Conservation (phyloP, 2,113 vertebrate species). For the Platichthys flesus region DNA sequence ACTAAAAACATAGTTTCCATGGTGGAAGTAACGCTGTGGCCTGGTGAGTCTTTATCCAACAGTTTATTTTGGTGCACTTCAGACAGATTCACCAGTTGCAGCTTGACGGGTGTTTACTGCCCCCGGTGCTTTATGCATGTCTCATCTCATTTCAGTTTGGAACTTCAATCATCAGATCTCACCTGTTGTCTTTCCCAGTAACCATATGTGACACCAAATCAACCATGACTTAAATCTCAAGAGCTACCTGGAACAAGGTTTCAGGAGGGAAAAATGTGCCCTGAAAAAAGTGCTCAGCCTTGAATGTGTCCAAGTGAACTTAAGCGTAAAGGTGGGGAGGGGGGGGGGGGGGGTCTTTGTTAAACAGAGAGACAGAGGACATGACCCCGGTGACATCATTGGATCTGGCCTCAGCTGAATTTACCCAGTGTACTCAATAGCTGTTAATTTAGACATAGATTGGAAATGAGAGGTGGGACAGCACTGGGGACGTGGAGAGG, state of each 20-base stretch:
- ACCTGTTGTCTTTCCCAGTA: too few relatives aligned
- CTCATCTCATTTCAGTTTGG: too few relatives aligned
- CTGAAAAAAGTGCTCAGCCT: too few relatives aligned
- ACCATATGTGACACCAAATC: too few relatives aligned
- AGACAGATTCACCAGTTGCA: neutral
- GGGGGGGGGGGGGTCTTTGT: neutral
- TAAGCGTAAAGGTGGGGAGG: too few relatives aligned
- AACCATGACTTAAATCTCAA: too few relatives aligned
- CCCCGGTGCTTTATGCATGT: too few relatives aligned
- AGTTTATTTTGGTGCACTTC: neutral
- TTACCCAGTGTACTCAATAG: constrained; percentile 14
- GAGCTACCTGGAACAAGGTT: too few relatives aligned
- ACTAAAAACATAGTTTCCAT: too few relatives aligned
- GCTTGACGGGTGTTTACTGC: neutral
- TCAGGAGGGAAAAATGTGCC: neutral
- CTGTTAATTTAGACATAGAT: constrained; percentile 30
- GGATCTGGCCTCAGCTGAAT: neutral
- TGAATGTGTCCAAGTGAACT: too few relatives aligned
- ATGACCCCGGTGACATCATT: constrained; percentile 16
- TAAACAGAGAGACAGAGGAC: constrained; percentile 1
- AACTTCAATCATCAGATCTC: too few relatives aligned
- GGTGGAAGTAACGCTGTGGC: too few relatives aligned
- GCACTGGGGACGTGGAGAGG: neutral
- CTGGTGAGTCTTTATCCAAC: neutral
- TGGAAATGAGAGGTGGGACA: constrained; percentile 4